Conservation (phyloP, 2,113 vertebrate genomes). For the Myotis davidii region DNA sequence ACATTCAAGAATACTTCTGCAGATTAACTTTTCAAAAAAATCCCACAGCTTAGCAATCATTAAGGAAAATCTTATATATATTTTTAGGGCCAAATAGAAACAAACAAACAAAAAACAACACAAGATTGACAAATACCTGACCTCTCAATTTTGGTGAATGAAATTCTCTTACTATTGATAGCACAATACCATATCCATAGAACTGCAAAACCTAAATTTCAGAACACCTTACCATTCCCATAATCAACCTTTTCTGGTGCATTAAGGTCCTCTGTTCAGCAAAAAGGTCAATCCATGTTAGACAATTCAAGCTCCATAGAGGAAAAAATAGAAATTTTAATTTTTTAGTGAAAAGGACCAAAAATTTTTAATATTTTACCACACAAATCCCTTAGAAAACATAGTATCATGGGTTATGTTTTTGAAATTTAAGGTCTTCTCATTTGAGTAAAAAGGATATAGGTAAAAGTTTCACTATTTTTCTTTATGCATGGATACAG, state of each 20-base stretch:
- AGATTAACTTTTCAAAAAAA: not conserved
- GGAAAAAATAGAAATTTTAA: conserved; percentile 57
- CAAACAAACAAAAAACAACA: not conserved
- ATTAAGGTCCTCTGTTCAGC: conserved; percentile 47
- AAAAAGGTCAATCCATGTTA: conserved; percentile 55
- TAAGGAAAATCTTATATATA: not conserved
- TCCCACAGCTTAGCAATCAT: not conserved
- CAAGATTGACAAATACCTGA: not conserved
- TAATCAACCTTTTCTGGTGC: conserved; percentile 42
- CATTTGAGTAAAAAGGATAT: not conserved
- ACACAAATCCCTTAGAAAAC: not conserved
- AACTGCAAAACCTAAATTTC: conserved; percentile 17
- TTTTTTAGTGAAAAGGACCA: conserved; percentile 51
- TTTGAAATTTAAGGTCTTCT: not conserved
- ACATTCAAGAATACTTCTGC: not conserved
- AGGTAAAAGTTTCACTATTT: not conserved
- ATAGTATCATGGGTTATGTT: not conserved
- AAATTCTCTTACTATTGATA: not conserved
- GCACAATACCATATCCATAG: not conserved
- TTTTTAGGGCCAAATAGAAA: not conserved
- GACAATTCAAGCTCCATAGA: conserved; percentile 50
- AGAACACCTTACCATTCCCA: conserved; percentile 53
- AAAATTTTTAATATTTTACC: not conserved
- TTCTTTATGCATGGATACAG: not conserved
- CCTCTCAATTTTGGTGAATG: not conserved